Evolutionary conservation across 2,888 invertebrate genomes (phyloP).

Genomic region (Elegia similella): DNA sequence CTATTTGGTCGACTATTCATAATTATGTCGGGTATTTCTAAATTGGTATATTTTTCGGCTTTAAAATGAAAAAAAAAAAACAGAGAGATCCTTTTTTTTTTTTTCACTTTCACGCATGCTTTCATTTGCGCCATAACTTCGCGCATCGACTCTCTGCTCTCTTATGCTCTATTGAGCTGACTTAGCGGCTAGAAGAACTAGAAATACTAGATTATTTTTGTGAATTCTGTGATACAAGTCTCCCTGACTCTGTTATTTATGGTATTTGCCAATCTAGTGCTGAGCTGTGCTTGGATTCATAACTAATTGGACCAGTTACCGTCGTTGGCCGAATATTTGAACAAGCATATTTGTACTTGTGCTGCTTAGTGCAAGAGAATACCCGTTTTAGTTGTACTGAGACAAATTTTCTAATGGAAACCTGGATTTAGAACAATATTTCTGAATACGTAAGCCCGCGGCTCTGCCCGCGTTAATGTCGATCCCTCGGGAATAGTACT

Average conservation of each 20-base stretch:
- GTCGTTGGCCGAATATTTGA: neutral
- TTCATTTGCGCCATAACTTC: no score
- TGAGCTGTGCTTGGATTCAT: neutral
- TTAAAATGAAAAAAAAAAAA: no score
- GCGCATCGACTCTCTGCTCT: no score
- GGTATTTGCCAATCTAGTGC: conserved; percentile 1
- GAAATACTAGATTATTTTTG: neutral
- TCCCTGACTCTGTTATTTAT: neutral
- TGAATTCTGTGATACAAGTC: neutral
- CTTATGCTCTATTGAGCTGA: no score
- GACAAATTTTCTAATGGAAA: neutral
- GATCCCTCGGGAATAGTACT: no score
- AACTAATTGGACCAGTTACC: neutral
- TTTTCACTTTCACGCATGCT: no score
- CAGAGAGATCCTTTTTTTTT: no score
- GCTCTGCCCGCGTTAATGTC: no score
- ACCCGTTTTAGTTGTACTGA: neutral
- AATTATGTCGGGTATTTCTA: no score
- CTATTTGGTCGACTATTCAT: no score
- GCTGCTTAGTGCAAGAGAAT: neutral
- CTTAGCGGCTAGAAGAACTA: no score
- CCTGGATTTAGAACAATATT: neutral
- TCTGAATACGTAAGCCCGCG: neutral
- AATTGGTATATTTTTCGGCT: no score
- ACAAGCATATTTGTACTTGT: neutral